A percentile compares a stretch with the other conserved stretches of the same genome.
Conservation (phyloP, 2,888 invertebrate genomes). For the Theodoxus fluviatilis region DNA sequence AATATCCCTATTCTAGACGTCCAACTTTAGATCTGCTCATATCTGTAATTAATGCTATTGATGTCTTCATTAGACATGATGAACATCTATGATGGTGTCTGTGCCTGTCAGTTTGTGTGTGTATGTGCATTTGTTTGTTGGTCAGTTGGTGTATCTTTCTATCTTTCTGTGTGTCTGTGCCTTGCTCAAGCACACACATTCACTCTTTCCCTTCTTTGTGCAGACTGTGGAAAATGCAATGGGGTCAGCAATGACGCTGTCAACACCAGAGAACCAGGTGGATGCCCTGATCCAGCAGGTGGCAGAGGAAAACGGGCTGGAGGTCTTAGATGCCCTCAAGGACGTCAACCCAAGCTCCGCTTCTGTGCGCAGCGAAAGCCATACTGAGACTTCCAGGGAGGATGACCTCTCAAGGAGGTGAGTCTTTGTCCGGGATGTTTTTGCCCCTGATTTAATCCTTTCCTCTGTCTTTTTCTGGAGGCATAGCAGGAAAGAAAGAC, state of each 20-base stretch:
- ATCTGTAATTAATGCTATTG: no score
- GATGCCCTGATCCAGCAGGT: slow-evolving; percentile 67
- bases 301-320: slow-evolving; percentile 69
- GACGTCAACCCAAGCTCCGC: slow-evolving; percentile 59
- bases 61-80: no score
- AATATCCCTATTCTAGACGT: no score
- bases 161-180: no score
- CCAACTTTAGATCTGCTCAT: no score
- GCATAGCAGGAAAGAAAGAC: neutral
- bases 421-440: neutral
- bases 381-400: slow-evolving; percentile 41
- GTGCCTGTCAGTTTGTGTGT: no score
- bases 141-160: no score
- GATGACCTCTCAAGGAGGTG: slow-evolving; percentile 61
- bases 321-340: slow-evolving; percentile 67
- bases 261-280: slow-evolving; percentile 68
- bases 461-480: slow-evolving; percentile 34
- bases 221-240: slow-evolving; percentile 69
- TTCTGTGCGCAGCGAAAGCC: slow-evolving; percentile 42
- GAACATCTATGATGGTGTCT: no score
- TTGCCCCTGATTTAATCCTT: neutral
- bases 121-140: no score
- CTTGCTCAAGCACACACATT: no score
- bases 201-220: slow-evolving; percentile 4
- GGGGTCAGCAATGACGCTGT: slow-evolving; percentile 68